Percentiles rank a stretch among this genome's conserved stretches.
These are phyloP conservation scores for Indicator maculatus DNA, from an alignment of 2,113 vertebrate species.

Conservation along the genomic window DNA sequence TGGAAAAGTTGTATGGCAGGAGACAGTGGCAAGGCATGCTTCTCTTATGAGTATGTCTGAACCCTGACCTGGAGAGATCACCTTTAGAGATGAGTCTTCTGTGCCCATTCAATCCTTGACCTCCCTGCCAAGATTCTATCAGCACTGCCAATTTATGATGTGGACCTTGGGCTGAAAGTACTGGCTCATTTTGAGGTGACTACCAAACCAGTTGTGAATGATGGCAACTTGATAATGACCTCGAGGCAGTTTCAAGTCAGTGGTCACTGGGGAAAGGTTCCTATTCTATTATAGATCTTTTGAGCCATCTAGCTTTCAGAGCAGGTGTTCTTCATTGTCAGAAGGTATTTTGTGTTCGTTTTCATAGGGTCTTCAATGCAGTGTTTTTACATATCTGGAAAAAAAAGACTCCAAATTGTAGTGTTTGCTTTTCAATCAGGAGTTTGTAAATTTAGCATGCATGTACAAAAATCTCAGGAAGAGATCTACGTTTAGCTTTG, in stretches of 20 bases:
- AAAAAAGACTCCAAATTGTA: background rate
- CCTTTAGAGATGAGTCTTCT: slow-evolving; percentile 39
- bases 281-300: slow-evolving; percentile 11
- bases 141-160: slow-evolving; percentile 57
- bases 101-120: slow-evolving; percentile 58
- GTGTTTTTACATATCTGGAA: background rate
- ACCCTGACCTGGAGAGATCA: slow-evolving; percentile 58
- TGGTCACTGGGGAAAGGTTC: slow-evolving; percentile 13
- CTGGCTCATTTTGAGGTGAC: slow-evolving; percentile 34
- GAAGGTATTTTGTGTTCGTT: background rate
- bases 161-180: slow-evolving; percentile 5
- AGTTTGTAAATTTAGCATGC: background rate
- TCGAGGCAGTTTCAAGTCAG: slow-evolving; percentile 47
- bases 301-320: background rate
- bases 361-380: background rate
- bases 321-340: background rate
- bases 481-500: background rate
- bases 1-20: background rate
- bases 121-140: slow-evolving; percentile 11
- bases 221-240: slow-evolving; percentile 47
- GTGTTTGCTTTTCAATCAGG: background rate
- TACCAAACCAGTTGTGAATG: slow-evolving; percentile 28
- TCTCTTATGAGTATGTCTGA: slow-evolving; percentile 30
- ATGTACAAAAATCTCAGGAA: background rate
- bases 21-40: background rate